Evolutionary conservation across 2,113 vertebrate genomes (phyloP), one percentile per base, ranked within the genome.

Genomic region (Mesoclemmys tuberculata): DNA sequence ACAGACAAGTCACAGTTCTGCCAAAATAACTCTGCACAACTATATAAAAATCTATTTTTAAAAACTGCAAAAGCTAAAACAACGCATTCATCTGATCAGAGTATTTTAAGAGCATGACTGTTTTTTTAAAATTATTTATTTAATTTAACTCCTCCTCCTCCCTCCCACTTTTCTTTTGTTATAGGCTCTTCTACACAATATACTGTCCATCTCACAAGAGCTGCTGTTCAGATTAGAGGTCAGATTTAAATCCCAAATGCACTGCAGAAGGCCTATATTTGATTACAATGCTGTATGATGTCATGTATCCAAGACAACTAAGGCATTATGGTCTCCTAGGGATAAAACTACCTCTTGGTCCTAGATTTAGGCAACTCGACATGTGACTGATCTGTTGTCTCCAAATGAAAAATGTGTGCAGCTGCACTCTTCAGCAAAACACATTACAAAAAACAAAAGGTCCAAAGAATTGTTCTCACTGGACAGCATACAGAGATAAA

Each of bases 271-370:
- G 94, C 41, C 94, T 96, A 56, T 97, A 98, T 98, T 98, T 98
- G 98, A 98, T 98, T 98, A 98, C 97, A 98, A 97, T 96, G 95
- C 93, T 94, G 96, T 87, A 87, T 93, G 91, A 98, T 98, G 98
- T 98, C 98, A 98, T 74, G 95, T 98, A 98, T 98, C 98, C 98
- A 98, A 98, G 98, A 99, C 98, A 98, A 98, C 98, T 97, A 95
- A 98, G 96, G 98, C 97, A 97, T 98, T 98, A 97, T 74, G 92
- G 97, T 97, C 98, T 98, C 97, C 96, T 22, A 93, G 97, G 97
- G 98, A 98, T 90, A 97, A 98, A 97, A 98, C 96, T 92, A 95
- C 95, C 97, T 97, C 97, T 96, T 58, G 85, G 95, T 97, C 93
- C 95, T 10, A 96, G 96, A 97, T 97, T 98, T 96, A 93, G 91